Percentiles rank a stretch among this genome's conserved stretches.
Evolutionary conservation across 2,797 vertebrate species (phyloP).

Genomic region (Pitangus sulphuratus): DNA sequence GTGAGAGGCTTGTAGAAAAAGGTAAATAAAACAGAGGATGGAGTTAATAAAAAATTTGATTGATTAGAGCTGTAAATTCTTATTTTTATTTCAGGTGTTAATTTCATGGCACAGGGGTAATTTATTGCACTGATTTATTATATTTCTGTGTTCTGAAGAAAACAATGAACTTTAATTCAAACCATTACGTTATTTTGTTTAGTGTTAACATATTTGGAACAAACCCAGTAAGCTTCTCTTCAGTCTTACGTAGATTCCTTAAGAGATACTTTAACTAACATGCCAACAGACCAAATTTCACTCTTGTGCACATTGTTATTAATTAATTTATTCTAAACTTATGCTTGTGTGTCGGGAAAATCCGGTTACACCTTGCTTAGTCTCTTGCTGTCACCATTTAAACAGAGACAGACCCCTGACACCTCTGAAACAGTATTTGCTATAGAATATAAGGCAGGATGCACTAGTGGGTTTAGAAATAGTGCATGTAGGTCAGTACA

Average conservation of each 20-base stretch:
- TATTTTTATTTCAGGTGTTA: conserved; percentile 70
- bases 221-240: background rate
- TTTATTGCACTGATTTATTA: conserved; percentile 68
- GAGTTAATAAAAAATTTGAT: conserved; percentile 53
- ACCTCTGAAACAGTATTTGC: background rate
- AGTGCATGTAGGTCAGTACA: background rate
- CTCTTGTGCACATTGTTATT: background rate
- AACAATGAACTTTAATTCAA: conserved; percentile 69
- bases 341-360: background rate
- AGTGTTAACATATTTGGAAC: background rate
- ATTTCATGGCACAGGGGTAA: conserved; percentile 65
- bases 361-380: background rate
- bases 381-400: background rate
- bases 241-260: background rate
- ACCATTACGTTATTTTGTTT: background rate
- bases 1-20: background rate
- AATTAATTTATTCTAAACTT: background rate
- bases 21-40: conserved; percentile 66
- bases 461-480: background rate
- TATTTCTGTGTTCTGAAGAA: conserved; percentile 53
- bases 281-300: background rate
- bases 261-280: background rate
- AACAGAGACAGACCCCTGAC: background rate
- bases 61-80: conserved; percentile 64
- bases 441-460: background rate